Evolutionary conservation across 2,888 invertebrate species (phyloP).

Genomic region (Venusia cambrica): DNA sequence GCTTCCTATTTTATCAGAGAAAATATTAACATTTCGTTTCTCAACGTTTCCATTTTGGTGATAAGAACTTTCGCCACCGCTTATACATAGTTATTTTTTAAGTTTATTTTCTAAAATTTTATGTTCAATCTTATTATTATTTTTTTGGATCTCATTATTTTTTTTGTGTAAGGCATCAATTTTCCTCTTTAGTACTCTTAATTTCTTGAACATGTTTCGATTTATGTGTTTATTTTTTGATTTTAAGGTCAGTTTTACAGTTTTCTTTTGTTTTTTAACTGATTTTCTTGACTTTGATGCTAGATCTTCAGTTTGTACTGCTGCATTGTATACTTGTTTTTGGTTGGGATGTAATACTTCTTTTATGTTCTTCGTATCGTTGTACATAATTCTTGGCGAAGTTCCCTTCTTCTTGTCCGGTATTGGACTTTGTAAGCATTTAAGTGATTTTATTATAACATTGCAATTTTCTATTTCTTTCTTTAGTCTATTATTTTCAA

Average conservation of each 20-base stretch:
- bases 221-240: background rate
- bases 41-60: background rate
- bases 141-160: background rate
- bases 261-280: background rate
- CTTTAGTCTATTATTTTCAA: background rate
- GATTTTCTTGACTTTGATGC: background rate
- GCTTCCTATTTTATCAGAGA: too few relatives aligned
- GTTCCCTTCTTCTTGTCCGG: background rate
- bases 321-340: background rate
- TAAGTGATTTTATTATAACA: background rate
- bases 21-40: too few relatives aligned
- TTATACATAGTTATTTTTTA: background rate
- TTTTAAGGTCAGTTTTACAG: too few relatives aligned
- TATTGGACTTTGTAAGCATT: background rate
- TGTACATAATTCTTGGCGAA: background rate
- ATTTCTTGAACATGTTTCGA: background rate
- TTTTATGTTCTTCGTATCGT: background rate
- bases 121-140: background rate
- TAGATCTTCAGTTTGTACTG: background rate
- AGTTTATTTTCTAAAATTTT: background rate
- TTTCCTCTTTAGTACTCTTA: background rate
- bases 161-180: background rate
- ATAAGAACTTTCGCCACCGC: background rate
- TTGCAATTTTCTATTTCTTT: background rate
- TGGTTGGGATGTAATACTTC: background rate